A percentile compares a stretch with the other conserved stretches of the same genome.
phyloP scores from a whole-genome alignment of 2,113 vertebrate genomes.

The Scalopus aquaticus region DNA sequence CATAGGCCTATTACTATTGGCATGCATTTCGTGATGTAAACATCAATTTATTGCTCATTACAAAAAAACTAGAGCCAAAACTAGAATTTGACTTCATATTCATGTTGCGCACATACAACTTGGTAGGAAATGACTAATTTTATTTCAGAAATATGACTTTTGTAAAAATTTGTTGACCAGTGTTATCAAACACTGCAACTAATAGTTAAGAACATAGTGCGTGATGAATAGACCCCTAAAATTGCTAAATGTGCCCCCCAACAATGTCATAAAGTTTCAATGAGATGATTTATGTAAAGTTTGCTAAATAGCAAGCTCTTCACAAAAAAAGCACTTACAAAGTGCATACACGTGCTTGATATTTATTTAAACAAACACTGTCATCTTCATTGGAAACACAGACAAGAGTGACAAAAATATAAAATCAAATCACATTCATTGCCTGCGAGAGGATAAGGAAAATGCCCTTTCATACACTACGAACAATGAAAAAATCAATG shows the following conservation, averaged over 20 bases:
- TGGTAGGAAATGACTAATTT: no score
- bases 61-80: no score
- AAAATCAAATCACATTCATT: background rate
- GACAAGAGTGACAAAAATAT: background rate
- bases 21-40: no score
- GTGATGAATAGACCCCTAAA: background rate
- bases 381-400: background rate
- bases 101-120: no score
- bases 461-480: background rate
- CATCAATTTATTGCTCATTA: no score
- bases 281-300: background rate
- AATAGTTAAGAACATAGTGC: background rate
- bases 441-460: background rate
- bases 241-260: background rate
- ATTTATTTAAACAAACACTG: background rate
- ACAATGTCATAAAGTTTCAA: background rate
- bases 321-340: background rate
- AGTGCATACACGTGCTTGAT: background rate
- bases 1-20: no score
- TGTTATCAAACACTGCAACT: background rate
- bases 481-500: background rate
- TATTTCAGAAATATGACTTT: no score
- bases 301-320: background rate
- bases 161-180: no score
- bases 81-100: no score